phyloP scores from a whole-genome alignment of 1,140 invertebrate genomes.

The Drosophila nasuta region DNA sequence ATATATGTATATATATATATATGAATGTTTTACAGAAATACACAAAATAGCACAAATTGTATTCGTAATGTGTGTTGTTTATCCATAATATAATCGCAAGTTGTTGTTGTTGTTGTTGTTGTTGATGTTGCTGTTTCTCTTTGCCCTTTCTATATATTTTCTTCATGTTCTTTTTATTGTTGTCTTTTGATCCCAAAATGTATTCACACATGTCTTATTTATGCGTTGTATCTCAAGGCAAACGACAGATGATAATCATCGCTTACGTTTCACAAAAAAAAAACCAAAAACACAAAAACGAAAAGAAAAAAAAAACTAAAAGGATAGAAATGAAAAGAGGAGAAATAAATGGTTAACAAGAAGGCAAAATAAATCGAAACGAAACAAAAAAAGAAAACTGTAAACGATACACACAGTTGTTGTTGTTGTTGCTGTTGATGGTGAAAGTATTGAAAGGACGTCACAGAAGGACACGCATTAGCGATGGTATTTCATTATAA shows the following conservation, averaged over 20 bases:
- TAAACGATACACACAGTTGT: slow-evolving; percentile 40
- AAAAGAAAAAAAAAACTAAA: not conserved
- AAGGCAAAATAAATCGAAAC: slow-evolving; percentile 24
- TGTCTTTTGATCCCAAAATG: slow-evolving; percentile 12
- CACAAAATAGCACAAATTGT: slow-evolving; percentile 12
- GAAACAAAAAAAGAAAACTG: slow-evolving; percentile 17
- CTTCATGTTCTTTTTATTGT: not conserved
- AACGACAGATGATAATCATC: slow-evolving; percentile 48
- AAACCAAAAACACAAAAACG: not conserved
- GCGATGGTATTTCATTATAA: slow-evolving; percentile 52
- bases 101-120: slow-evolving; percentile 2
- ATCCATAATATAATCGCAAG: slow-evolving; percentile 15
- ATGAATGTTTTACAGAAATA: slow-evolving; percentile 18
- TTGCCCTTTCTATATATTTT: not conserved
- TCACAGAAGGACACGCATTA: slow-evolving; percentile 52
- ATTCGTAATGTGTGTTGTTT: slow-evolving; percentile 22
- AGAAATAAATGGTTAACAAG: slow-evolving; percentile 11
- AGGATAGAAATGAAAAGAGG: not conserved
- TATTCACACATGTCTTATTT: slow-evolving; percentile 16
- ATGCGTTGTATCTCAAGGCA: slow-evolving; percentile 31
- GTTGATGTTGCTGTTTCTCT: slow-evolving; percentile 2
- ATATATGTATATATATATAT: slow-evolving; percentile 6
- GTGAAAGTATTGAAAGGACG: slow-evolving; percentile 44
- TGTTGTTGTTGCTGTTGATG: slow-evolving; percentile 3
- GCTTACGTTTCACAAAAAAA: slow-evolving; percentile 36